Evolutionary conservation across 1,140 invertebrate genomes (phyloP), one percentile per base, ranked within the genome.

Genomic region (Polypedilum pembai): DNA sequence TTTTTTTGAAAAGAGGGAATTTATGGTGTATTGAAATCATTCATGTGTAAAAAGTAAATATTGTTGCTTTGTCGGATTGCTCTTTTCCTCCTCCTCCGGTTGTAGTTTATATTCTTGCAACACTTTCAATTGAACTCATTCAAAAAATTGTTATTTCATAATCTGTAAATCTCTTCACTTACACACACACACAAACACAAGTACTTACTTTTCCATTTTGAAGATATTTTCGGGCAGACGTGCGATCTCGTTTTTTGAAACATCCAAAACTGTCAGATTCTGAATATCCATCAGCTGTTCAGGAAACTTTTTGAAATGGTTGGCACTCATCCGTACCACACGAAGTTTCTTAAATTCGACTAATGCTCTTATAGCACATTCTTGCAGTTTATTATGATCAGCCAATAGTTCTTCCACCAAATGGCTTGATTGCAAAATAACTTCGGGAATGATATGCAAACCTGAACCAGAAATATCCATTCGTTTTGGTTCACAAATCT

Each of bases 191-290:
- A 33, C 24, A n/a, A n/a, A n/a, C 24, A 33, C 5, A 5, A 33
- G 24, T 76, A 86, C 88, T 87, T 83, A 91, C 90, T 88, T 87
- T 78, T 84, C 81, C 72, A 91, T 83, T 73, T 83, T 83, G 76
- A 82, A 83, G 77, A 91, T 88, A 78, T 87, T 87, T 24, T 84
- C 79, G 1, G 89, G 88, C 73, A 91, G 77, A 74, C 85, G 83
- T 73, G 84, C 79, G 56, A 92, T 86, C 76, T 84, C 84, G 78
- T 92, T 92, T 79, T 90, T 86, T 41, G 89, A 88, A n/a, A 92
- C 80, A 80, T 92, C 88, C 72, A 92, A 84, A 63, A 85, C 84
- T n/a, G 85, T 86, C 66, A 91, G 80, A 1, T 85, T 80, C 1
- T 80, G 81, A 24, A 91, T 80, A 69, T 84, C 81, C 77, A 90